Base-by-base conservation (phyloP, 1,140 invertebrate species). In the Pseudomyrmex sp. region DNA sequence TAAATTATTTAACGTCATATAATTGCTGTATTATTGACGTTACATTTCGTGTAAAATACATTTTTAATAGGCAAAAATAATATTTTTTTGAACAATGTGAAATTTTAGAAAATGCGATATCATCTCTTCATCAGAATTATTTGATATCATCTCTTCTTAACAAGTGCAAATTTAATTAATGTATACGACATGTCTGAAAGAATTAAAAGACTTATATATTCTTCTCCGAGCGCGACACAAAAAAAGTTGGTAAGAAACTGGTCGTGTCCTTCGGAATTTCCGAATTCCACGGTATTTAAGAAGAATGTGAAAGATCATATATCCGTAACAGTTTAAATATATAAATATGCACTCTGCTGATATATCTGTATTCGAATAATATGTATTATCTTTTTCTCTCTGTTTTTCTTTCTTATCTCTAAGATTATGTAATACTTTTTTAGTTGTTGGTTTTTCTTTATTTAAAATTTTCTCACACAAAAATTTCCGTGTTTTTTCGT, bases 211-310 rank as follows among this genome's bases (percentile, higher is more conserved):
- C 18, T 58, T 1, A 61, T 59, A 15, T 26, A 52, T 62, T 62
- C 23, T 62, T 62, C 5, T 7, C 2, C 2, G 5, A 4, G 35
- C 7, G 35, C 0, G 35, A 59, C 2, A 46, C 26, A 48, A 66
- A 66, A 66, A 66, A 20, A 46, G 44, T 65, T 46, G n/a, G n/a
- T 18, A 20, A 66, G 0, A 35, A 65, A 65, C 26, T 46, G 35
- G 44, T n/a, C 18, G 44, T 44, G 35, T 66, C 63, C 63, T 66
- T 48, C 44, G 63, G 63, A 46, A 66, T 48, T 66, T 66, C 63
- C 35, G 9, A 66, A 46, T 66, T 66, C 44, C n/a, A 2, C n/a
- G 35, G 15, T 35, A 8, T n/a, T 65, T 26, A 35, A 7, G 0
- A 35, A 35, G 26, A n/a, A 65, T 26, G 23, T n/a, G 23, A 7